Base-by-base conservation (phyloP, 2,888 invertebrate species). In the Alcis repandata region DNA sequence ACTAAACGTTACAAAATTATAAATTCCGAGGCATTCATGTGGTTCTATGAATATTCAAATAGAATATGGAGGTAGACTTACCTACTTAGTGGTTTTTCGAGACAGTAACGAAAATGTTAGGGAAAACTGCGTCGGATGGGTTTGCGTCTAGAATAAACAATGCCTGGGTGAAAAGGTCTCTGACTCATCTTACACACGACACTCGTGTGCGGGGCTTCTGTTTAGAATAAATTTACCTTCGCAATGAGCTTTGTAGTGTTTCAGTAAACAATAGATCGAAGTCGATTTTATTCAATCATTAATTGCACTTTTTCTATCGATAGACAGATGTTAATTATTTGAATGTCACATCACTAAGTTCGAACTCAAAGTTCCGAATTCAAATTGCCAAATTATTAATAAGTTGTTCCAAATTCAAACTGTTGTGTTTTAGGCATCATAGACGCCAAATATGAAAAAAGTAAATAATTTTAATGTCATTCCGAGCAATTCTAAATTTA, bases 181-280 rank as follows among this genome's bases (percentile, higher is more conserved):
- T 90, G 90, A 91, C 89, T 91, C 92, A 91, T 90, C 88, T 86
- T 76, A 77, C 71, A 77, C 78, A 77, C 81, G 73, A 72, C 79
- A 78, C 78, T 75, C 77, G 81, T 76, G 80, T 80, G 72, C 76
- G 73, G 77, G 78, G 80, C 86, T 87, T 84, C 90, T 88, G 89
- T 86, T 85, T 82, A 80, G 90, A 89, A 90, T 90, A 89, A 83
- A 89, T 90, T 87, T 87, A 86, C 80, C 84, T 88, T 83, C 76
- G 51, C 79, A 87, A 82, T 81, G 79, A 83, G 79, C 75, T 79
- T 80, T 75, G 78, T 77, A 77, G 75, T 78, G 76, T 82, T 82
- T 70, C 79, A 78, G 79, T 80, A 80, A 82, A 79, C 84, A 80
- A 74, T 69, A 57, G 70, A 70, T 72, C 75, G 72, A 78, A 75